Base-by-base conservation (phyloP, 1,140 invertebrate genomes). In the Rhizoglyphus robini region DNA sequence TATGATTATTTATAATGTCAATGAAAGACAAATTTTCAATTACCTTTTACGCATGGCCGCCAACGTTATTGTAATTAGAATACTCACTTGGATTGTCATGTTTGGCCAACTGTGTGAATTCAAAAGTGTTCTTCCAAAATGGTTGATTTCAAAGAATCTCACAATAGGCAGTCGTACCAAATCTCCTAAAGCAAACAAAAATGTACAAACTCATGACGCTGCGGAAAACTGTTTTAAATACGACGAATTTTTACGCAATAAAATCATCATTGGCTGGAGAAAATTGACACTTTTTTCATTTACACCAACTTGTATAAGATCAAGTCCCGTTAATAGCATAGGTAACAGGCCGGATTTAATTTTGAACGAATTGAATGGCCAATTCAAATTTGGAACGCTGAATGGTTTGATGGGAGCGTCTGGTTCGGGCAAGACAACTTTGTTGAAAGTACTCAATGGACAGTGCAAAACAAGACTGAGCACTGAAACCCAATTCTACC, bases 381-480 rank as follows among this genome's bases (percentile, higher is more conserved):
- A 54, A 54, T 32, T 54, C 31, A 5, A 15, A 8, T 54, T 54
- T 54, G 51, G 51, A 5, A 54, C 36, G 18, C 18, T 54, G 23
- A 25, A 54, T 54, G 51, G 8, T 11, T 25, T 54, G 23, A 54
- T 54, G 51, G 51, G 51, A 5, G 15, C 51, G 23, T 54, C 51
- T 8, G 51, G 51, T 20, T 8, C 23, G 8, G 51, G 51, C 15
- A 54, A 54, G 31, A 54, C 51, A 54, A 8, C 51, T 54, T 20
- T 54, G 8, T 23, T 54, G 5, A 54, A 54, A 54, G 51, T 54
- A 54, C 31, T 54, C 23, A 54, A 54, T 54, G 51, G 51, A 27
- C 8, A 20, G 51, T 32, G 23, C 23, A 32, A 32, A 20, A 54
- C 23, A 32, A 8, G 31, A 11, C 15, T 32, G 31, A 8, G 51